These are phyloP conservation scores for Ataeniobius toweri DNA, from an alignment of 2,797 vertebrate genomes.

Conservation along the genomic window DNA sequence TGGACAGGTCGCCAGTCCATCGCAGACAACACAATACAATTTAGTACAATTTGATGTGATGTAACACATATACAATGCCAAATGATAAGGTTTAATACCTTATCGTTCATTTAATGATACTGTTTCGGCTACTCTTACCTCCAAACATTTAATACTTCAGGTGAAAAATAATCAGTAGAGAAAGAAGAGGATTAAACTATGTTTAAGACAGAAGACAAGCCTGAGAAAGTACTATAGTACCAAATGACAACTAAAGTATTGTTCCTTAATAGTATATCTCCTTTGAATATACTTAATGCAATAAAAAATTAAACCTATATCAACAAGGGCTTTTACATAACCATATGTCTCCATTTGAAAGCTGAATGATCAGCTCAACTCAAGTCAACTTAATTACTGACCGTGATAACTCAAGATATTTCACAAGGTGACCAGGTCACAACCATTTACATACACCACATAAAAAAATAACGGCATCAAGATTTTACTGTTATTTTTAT, in stretches of 20 bases:
- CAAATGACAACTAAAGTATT: neutral
- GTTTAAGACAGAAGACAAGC: neutral
- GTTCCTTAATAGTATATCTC: neutral
- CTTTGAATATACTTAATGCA: neutral
- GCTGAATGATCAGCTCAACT: neutral
- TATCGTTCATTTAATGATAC: neutral
- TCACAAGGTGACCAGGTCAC: neutral
- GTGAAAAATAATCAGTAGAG: neutral
- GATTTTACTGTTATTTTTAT: neutral
- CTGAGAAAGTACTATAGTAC: neutral
- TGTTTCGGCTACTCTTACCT: neutral
- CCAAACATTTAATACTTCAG: neutral
- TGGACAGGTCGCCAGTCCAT: no score
- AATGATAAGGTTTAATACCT: no score
- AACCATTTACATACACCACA: conserved; percentile 1
- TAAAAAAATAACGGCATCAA: conserved; percentile 5
- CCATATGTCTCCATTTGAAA: neutral
- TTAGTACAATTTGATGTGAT: no score
- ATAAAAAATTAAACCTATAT: neutral
- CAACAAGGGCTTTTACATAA: neutral
- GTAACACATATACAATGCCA: no score
- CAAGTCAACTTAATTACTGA: conserved; percentile 9
- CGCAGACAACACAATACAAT: no score
- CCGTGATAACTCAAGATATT: conserved; percentile 6
- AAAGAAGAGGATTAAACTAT: neutral